Percentiles rank a stretch among this genome's conserved stretches.
Conservation (phyloP, 1,140 invertebrate genomes). For the Drosophila suzukii region DNA sequence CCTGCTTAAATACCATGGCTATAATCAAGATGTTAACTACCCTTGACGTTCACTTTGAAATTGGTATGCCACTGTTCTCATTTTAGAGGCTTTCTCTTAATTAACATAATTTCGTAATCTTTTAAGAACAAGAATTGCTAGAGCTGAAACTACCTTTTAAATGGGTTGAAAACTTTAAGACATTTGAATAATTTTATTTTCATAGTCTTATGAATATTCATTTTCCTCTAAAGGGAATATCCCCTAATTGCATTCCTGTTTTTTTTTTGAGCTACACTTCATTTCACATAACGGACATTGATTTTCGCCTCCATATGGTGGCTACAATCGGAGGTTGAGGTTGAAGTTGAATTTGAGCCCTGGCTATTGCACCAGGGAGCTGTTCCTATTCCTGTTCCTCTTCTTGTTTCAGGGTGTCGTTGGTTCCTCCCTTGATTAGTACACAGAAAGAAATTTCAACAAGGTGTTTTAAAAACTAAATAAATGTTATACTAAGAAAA, state of each 20-base stretch:
- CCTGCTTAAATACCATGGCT: neutral
- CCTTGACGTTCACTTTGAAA: neutral
- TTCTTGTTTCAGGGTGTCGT: slow-evolving; percentile 45
- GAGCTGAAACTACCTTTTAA: too few relatives aligned
- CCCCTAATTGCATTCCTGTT: slow-evolving; percentile 15
- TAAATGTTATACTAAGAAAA: neutral
- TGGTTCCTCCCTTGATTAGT: slow-evolving; percentile 14
- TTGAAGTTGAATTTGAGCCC: slow-evolving; percentile 29
- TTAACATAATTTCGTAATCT: too few relatives aligned
- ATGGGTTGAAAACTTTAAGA: too few relatives aligned
- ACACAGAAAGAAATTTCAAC: neutral
- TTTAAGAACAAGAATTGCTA: too few relatives aligned
- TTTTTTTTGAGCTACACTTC: slow-evolving; percentile 22
- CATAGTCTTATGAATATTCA: neutral
- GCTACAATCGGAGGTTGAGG: slow-evolving; percentile 23
- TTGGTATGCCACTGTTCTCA: too few relatives aligned
- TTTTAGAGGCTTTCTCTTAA: too few relatives aligned
- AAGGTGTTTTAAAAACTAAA: neutral
- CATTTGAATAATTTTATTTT: too few relatives aligned
- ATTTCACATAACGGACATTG: slow-evolving; percentile 64
- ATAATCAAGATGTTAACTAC: neutral
- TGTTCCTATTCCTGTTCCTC: slow-evolving; percentile 18
- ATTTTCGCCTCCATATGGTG: slow-evolving; percentile 63
- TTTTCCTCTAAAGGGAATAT: neutral
- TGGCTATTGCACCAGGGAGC: slow-evolving; percentile 47